A percentile compares a stretch with the other conserved stretches of the same genome.
These are phyloP conservation scores for Novumbra hubbsi DNA, from an alignment of 2,797 vertebrate species.

Conservation along the genomic window DNA sequence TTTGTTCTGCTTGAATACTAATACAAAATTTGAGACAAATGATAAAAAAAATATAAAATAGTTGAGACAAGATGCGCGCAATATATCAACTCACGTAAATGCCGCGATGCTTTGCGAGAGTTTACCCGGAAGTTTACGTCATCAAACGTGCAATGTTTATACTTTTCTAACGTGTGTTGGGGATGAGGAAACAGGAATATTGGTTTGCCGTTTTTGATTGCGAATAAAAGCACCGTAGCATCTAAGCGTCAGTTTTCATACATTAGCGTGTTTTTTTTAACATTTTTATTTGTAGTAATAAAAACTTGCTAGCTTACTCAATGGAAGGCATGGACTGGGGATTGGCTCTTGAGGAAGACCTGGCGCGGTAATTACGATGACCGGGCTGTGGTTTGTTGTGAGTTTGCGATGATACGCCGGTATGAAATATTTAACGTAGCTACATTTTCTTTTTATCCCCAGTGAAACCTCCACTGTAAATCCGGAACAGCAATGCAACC, in stretches of 20 bases:
- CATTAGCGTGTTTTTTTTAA: neutral
- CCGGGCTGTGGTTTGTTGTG: neutral
- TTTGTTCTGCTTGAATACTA: too few species aligned
- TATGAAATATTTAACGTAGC: neutral
- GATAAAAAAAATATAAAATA: too few species aligned
- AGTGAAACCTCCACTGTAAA: neutral
- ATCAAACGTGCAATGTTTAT: neutral
- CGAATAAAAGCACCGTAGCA: neutral
- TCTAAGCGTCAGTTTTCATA: neutral
- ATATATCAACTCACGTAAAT: neutral
- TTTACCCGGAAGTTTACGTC: neutral
- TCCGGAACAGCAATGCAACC: neutral
- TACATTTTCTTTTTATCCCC: neutral
- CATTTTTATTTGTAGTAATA: neutral
- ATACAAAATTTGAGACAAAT: too few species aligned
- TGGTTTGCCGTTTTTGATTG: neutral
- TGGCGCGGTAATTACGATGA: slow-evolving; percentile 8
- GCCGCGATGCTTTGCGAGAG: neutral
- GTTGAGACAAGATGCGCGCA: too few species aligned
- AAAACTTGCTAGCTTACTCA: slow-evolving; percentile 9
- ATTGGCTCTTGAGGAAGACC: slow-evolving; percentile 2
- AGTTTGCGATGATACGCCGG: neutral
- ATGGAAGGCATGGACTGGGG: slow-evolving; percentile 10
- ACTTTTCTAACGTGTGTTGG: neutral
- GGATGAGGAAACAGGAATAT: neutral